Base-by-base conservation (phyloP, 2,888 invertebrate species). In the Eupithecia vulgata region DNA sequence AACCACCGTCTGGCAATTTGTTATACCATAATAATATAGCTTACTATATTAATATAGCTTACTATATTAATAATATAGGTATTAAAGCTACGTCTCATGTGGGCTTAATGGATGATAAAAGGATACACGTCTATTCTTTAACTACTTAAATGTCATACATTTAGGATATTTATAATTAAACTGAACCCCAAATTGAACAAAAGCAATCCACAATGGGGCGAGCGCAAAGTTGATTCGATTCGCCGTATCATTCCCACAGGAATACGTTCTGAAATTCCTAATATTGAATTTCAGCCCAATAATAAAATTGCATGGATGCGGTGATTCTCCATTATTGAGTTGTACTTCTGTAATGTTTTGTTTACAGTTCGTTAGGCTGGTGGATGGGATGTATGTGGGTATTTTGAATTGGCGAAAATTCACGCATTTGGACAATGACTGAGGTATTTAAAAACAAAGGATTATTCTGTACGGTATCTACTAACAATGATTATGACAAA, bases 301-400 rank as follows among this genome's bases (percentile, higher is more conserved):
- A 93, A 93, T 92, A 89, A 90, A 91, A 92, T 91, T 92, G 90
- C 89, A 92, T 85, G 88, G 89, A 89, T 89, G 88, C 89, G 88
- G 87, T 91, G 91, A 91, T 92, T 91, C 88, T 86, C 86, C 87
- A 77, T 90, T 91, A 92, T 91, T 91, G 87, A 90, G 90, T 90
- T 88, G 87, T 88, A 88, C 88, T 87, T 73, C 74, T 76, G 73
- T 73, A 76, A 76, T 72, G 72, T 66, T 77, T 80, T 81, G 81
- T 82, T 82, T 82, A 85, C 75, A 37, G 72, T 75, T 72, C 75
- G 75, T 69, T 72, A 67, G 62, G 35, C 65, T 69, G 69, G 64
- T 69, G 69, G 71, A 84, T 82, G 82, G 82, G 81, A 30, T 61
- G 37, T 82, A 76, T 65, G 68, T 57, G 48, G 62, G 8, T 30